These are phyloP conservation scores for Spheniscus humboldti DNA, from an alignment of 2,797 vertebrate species.

Conservation along the genomic window DNA sequence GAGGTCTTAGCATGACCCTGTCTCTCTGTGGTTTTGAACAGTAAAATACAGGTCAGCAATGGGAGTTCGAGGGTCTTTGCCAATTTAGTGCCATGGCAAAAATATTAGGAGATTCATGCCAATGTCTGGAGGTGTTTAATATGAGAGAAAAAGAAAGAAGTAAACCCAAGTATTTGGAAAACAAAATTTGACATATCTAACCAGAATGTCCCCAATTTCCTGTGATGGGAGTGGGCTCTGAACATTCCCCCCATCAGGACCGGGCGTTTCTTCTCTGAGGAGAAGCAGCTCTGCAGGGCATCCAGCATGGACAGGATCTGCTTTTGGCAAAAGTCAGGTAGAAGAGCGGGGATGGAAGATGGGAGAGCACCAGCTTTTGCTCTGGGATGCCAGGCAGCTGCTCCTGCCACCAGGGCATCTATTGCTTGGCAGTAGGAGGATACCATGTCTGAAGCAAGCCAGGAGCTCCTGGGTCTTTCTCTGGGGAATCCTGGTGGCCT, in stretches of 20 bases:
- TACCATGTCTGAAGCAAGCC: not conserved
- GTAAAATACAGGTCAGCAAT: not conserved
- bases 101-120: not conserved
- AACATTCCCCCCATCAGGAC: not conserved
- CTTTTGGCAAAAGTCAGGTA: not conserved
- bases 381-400: not conserved
- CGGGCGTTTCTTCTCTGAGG: not conserved
- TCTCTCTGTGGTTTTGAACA: not conserved
- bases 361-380: not conserved
- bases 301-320: not conserved
- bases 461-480: not conserved
- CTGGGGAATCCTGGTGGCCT: not conserved
- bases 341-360: not conserved
- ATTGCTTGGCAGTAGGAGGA: not conserved
- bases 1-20: not conserved
- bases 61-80: not conserved
- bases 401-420: not conserved
- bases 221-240: not conserved
- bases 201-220: not conserved
- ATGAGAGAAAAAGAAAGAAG: not conserved
- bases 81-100: not conserved
- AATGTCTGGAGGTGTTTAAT: not conserved
- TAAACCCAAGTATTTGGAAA: not conserved
- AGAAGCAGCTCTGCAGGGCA: not conserved
- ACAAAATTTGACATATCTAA: not conserved